Evolutionary conservation across 2,888 invertebrate species (phyloP), one percentile per base, ranked within the genome.

Genomic region (Ethmia dodecea): DNA sequence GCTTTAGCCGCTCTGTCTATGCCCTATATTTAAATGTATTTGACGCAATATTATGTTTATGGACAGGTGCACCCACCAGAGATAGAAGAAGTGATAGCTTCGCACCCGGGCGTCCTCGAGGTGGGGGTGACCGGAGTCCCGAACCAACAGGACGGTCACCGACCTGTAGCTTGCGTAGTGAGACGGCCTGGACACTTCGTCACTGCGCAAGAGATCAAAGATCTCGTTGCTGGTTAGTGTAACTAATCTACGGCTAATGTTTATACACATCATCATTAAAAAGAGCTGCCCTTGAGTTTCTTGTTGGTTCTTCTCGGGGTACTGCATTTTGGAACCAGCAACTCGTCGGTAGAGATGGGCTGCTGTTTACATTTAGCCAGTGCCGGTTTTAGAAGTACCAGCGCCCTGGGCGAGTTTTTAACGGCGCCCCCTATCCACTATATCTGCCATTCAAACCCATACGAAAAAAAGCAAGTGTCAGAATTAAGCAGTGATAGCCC

Each of bases 31-130:
- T 3, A 6, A n/a, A 10, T 5, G 1, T n/a, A 25, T 5, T n/a
- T 9, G n/a, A 3, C 9, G 15, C 5, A 4, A 13, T 27, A 12
- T 13, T 16, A 10, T 28, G 33, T 9, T 8, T 24, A 5, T 59
- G n/a, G n/a, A n/a, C 47, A 84, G 84, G 49, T 84, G 15, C 25
- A 65, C 5, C 79, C 83, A 3, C 42, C 58, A 2, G 80, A 81
- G 40, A 1, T 83, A n/a, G 83, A 81, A 35, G 65, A 59, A 5
- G 57, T 80, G 13, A 76, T 86, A 15, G 49, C 52, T 0, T 35
- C 45, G 2, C 70, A 69, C 28, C 52, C 58, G 0, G 69, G 55
- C 0, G 80, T 84, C 0, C 24, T 33, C 0, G 67, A 73, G 2
- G 83, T 70, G n/a, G 67, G 64, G 13, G 81, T 84, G 9, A 66